Percentiles rank a stretch among this genome's conserved stretches.
Conservation (phyloP, 92 coral and sea anemone genomes). For the Micromussa lordhowensis region DNA sequence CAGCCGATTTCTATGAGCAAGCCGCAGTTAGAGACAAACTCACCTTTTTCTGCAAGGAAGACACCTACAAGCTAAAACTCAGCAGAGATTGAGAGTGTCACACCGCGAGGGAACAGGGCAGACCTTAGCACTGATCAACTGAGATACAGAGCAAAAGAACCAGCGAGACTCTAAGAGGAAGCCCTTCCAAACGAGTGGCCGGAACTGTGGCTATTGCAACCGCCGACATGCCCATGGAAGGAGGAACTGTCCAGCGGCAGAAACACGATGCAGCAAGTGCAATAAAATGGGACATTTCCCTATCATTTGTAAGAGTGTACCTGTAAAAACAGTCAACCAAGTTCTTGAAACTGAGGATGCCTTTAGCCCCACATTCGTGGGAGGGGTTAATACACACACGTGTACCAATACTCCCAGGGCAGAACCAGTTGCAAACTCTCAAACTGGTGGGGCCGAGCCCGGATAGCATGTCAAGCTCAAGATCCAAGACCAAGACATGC, state of each 20-base stretch:
- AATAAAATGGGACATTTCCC: too few relatives aligned
- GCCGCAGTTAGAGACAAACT: constrained; percentile 65
- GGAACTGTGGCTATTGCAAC: constrained; percentile 42
- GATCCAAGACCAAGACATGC: constrained; percentile 44
- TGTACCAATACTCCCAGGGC: not conserved
- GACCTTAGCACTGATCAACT: not conserved
- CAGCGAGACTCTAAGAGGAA: constrained; percentile 6
- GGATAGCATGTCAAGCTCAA: constrained; percentile 48
- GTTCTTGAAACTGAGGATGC: constrained; percentile 5
- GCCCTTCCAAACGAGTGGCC: not conserved
- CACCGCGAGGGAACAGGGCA: constrained; percentile 1
- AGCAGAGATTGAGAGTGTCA: constrained; percentile 46
- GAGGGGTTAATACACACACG: not conserved
- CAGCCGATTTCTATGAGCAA: constrained; percentile 52
- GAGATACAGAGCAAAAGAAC: not conserved
- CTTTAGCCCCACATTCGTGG: too few relatives aligned
- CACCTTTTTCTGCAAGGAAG: constrained; percentile 58
- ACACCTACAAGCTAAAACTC: constrained; percentile 62
- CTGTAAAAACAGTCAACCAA: not conserved
- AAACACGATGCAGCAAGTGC: too few relatives aligned
- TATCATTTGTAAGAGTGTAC: not conserved
- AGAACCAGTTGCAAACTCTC: not conserved
- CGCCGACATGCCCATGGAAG: constrained; percentile 43
- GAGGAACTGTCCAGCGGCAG: constrained; percentile 70
- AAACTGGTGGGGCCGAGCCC: not conserved